Conservation (phyloP, 1,140 invertebrate species). For the Drosophila sp. region DNA sequence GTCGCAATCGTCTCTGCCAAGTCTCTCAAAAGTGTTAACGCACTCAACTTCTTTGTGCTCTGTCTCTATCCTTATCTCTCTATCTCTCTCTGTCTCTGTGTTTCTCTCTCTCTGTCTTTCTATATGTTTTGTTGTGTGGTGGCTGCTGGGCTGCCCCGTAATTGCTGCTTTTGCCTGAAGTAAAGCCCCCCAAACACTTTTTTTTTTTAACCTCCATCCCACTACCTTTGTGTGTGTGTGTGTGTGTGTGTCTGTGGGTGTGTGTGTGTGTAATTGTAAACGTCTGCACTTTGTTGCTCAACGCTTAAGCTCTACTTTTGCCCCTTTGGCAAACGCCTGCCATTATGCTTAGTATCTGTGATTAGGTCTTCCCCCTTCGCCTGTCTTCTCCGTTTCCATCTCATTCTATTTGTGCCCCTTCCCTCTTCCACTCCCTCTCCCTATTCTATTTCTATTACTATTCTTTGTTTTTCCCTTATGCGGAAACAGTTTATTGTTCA, state of each 20-base stretch:
- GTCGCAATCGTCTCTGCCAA: constrained; percentile 12
- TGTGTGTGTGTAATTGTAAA: constrained; percentile 60
- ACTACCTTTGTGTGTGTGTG: constrained; percentile 10
- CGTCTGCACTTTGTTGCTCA: constrained; percentile 73
- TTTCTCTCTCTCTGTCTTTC: constrained; percentile 8
- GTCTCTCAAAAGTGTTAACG: constrained; percentile 75
- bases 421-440: not conserved
- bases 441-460: constrained; percentile 11
- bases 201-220: constrained; percentile 1
- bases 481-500: constrained; percentile 47
- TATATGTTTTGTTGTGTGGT: constrained; percentile 7
- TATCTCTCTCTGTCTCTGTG: not conserved
- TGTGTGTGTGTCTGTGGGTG: constrained; percentile 9
- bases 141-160: constrained; percentile 12
- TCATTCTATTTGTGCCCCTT: not conserved
- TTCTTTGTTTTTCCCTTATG: constrained; percentile 46
- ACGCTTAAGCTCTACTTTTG: constrained; percentile 39
- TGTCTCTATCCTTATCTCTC: constrained; percentile 22
- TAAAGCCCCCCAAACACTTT: constrained; percentile 8
- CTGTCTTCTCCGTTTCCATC: constrained; percentile 19
- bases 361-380: constrained; percentile 60
- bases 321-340: constrained; percentile 34
- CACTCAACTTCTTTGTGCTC: constrained; percentile 68
- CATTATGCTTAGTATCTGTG: constrained; percentile 77
- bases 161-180: constrained; percentile 5